These are phyloP conservation scores for Nannobrachium achirus DNA, from an alignment of 2,113 vertebrate species.

Conservation along the genomic window DNA sequence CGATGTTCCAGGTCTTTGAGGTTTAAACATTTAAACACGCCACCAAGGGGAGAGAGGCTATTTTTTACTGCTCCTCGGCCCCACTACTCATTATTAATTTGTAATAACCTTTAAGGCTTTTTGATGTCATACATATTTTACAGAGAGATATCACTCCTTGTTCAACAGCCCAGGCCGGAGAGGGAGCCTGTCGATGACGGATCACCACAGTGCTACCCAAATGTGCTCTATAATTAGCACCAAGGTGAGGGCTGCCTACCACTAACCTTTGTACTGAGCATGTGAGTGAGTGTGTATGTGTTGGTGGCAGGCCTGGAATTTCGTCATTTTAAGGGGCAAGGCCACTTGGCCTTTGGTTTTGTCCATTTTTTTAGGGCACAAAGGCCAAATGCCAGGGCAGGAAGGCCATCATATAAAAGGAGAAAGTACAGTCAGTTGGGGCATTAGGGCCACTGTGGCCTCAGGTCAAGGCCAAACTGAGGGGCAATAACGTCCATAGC, in stretches of 20 bases:
- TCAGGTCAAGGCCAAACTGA: no score
- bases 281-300: conserved; percentile 1
- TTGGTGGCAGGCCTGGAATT: no score
- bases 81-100: conserved; percentile 84
- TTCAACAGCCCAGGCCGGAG: conserved; percentile 52
- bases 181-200: conserved; percentile 74
- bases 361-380: no score
- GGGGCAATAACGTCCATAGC: no score
- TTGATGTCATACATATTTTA: conserved; percentile 86
- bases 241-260: conserved; percentile 63
- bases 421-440: no score
- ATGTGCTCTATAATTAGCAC: conserved; percentile 78
- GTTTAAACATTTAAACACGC: conserved; percentile 81
- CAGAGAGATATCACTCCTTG: conserved; percentile 78
- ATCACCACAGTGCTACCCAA: conserved; percentile 64
- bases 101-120: conserved; percentile 87
- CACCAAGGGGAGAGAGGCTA: conserved; percentile 69
- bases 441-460: no score
- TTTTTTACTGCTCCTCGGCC: conserved; percentile 77
- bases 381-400: no score
- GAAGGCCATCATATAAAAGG: no score
- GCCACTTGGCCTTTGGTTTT: no score
- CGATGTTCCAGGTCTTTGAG: no score
- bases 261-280: conserved; percentile 26
- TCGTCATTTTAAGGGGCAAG: no score